phyloP scores from a whole-genome alignment of 2,888 invertebrate genomes.

The Drosophila rellima region DNA sequence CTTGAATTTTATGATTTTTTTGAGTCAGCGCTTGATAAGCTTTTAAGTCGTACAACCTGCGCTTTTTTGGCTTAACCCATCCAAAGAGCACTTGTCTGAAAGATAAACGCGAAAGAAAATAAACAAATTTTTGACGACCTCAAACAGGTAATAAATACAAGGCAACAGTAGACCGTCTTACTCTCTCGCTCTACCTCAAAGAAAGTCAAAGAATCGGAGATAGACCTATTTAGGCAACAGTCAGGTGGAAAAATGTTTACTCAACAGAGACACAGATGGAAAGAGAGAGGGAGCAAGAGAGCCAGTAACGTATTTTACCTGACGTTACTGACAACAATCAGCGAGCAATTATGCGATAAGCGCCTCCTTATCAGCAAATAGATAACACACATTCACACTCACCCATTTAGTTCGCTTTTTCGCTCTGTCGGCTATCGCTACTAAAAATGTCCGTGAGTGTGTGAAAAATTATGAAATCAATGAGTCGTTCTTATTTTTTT shows the following conservation, averaged over 20 bases:
- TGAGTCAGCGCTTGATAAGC: constrained; percentile 46
- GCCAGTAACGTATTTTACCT: constrained; percentile 54
- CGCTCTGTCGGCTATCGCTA: background rate
- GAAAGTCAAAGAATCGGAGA: background rate
- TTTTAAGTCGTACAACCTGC: constrained; percentile 53
- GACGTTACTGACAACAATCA: constrained; percentile 71
- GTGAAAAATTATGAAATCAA: constrained; percentile 71
- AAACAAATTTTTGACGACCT: constrained; percentile 39
- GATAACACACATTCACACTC: constrained; percentile 54
- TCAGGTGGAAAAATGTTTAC: constrained; percentile 29
- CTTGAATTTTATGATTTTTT: background rate
- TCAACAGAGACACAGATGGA: constrained; percentile 18
- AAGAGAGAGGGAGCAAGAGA: background rate
- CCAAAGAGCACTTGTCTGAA: constrained; percentile 35
- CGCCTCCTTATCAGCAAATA: constrained; percentile 62
- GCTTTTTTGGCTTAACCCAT: constrained; percentile 10
- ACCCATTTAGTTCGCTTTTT: background rate
- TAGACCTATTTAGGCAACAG: constrained; percentile 4
- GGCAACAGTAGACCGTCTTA: constrained; percentile 35
- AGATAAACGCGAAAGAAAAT: constrained; percentile 52
- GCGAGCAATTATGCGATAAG: constrained; percentile 75
- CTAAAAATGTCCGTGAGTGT: constrained; percentile 16
- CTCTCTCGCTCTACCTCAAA: background rate
- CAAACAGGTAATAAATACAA: constrained; percentile 18
- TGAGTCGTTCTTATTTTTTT: constrained; percentile 17